phyloP scores from a whole-genome alignment of 1,140 invertebrate genomes.

The Contarinia nasturtii region DNA sequence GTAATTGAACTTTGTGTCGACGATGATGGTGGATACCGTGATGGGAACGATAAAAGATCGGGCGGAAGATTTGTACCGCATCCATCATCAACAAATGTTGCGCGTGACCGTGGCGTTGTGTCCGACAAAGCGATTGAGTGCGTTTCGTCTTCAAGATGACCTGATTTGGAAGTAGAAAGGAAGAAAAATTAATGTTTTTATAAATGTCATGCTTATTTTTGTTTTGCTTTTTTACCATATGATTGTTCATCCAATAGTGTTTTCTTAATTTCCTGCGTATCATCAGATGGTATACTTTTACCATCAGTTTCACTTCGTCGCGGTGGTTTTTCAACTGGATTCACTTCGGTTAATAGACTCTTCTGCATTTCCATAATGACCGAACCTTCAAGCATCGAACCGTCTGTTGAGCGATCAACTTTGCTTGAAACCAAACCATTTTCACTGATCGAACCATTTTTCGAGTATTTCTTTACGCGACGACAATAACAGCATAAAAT shows the following conservation, averaged over 20 bases:
- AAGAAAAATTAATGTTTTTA: not conserved
- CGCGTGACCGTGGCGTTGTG: conserved; percentile 16
- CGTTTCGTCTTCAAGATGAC: conserved; percentile 39
- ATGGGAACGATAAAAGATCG: conserved; percentile 60
- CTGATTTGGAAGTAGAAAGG: conserved; percentile 12
- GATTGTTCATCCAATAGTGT: conserved; percentile 53
- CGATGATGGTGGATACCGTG: conserved; percentile 39
- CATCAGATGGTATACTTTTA: conserved; percentile 44
- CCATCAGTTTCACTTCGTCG: conserved; percentile 46
- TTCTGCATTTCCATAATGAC: conserved; percentile 55
- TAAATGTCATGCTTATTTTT: not conserved
- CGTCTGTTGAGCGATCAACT: conserved; percentile 35
- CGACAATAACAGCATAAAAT: conserved; percentile 18
- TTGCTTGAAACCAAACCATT: conserved; percentile 21
- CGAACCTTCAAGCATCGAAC: conserved; percentile 34
- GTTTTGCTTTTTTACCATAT: conserved; percentile 30
- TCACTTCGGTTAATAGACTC: conserved; percentile 56
- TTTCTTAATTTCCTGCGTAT: conserved; percentile 59
- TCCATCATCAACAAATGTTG: conserved; percentile 20
- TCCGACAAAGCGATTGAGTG: conserved; percentile 33
- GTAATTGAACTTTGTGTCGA: conserved; percentile 53
- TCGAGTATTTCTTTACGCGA: conserved; percentile 30
- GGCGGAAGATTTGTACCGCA: conserved; percentile 34
- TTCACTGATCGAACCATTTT: conserved; percentile 24
- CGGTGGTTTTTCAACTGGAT: conserved; percentile 61